phyloP scores from a whole-genome alignment of 2,797 vertebrate species.

The Sylvilagus floridanus region DNA sequence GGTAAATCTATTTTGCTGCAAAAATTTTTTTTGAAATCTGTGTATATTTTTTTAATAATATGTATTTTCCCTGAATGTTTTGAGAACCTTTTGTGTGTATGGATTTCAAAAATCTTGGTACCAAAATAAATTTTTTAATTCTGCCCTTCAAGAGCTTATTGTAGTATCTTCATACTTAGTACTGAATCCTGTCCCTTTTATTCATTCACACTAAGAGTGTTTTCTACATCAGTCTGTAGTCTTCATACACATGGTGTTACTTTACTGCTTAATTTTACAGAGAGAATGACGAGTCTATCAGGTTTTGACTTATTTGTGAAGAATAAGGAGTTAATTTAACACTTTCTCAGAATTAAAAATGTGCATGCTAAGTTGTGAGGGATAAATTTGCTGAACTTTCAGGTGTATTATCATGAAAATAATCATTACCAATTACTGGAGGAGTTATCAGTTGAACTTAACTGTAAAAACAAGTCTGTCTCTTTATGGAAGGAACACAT shows the following conservation, averaged over 20 bases:
- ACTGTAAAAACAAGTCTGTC: not conserved
- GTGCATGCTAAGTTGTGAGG: not conserved
- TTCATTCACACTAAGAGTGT: slow-evolving; percentile 1
- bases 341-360: slow-evolving; percentile 40
- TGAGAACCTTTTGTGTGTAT: too few relatives aligned
- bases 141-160: too few relatives aligned
- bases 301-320: not conserved
- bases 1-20: too few relatives aligned
- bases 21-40: too few relatives aligned
- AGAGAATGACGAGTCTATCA: not conserved
- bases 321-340: slow-evolving; percentile 26
- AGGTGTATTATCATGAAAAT: slow-evolving; percentile 22
- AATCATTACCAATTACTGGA: not conserved
- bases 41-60: too few relatives aligned
- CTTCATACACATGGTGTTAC: not conserved
- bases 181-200: not conserved
- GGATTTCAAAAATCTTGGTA: too few relatives aligned
- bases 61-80: too few relatives aligned
- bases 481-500: not conserved
- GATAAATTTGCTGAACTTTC: slow-evolving; percentile 35
- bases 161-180: not conserved
- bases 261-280: not conserved
- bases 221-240: not conserved
- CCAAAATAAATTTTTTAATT: too few relatives aligned
- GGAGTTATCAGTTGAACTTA: slow-evolving; percentile 6